Percentiles rank a stretch among this genome's conserved stretches.
Conservation (phyloP, 2,888 invertebrate genomes). For the Ypsolopha scabrella region DNA sequence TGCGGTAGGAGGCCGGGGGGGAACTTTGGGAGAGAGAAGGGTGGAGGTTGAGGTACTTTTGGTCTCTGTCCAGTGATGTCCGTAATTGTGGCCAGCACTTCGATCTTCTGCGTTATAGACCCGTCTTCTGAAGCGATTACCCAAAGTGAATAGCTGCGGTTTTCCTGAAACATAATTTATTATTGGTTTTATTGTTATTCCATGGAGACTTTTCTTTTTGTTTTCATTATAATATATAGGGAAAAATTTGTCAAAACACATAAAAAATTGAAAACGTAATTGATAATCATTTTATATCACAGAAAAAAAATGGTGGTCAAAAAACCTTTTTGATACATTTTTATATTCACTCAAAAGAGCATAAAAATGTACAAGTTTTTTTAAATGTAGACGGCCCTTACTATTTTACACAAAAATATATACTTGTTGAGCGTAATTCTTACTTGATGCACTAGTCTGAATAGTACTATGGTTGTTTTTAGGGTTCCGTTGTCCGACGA, state of each 20-base stretch:
- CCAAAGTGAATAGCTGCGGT: constrained; percentile 52
- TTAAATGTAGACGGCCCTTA: too few species aligned
- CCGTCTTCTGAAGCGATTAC: constrained; percentile 46
- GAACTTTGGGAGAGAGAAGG: constrained; percentile 28
- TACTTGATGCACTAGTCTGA: too few species aligned
- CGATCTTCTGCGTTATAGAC: constrained; percentile 48
- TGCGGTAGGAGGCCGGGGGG: constrained; percentile 17
- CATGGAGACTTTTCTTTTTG: neutral
- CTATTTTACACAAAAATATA: too few species aligned
- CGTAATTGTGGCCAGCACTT: constrained; percentile 48
- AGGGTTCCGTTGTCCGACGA: too few species aligned
- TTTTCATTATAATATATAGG: neutral
- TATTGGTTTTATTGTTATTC: neutral
- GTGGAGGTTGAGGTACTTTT: constrained; percentile 38
- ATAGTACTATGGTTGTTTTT: too few species aligned
- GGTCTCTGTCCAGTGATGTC: constrained; percentile 35
- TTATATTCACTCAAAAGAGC: too few species aligned
- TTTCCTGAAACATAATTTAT: constrained; percentile 41
- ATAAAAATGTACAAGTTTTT: too few species aligned
- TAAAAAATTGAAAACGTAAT: too few species aligned
- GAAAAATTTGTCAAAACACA: neutral
- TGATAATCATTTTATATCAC: too few species aligned
- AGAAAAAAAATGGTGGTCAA: too few species aligned
- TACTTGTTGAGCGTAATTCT: too few species aligned
- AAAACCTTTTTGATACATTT: too few species aligned